Evolutionary conservation across 1,140 invertebrate species (phyloP).

Genomic region (Chelonus insularis): DNA sequence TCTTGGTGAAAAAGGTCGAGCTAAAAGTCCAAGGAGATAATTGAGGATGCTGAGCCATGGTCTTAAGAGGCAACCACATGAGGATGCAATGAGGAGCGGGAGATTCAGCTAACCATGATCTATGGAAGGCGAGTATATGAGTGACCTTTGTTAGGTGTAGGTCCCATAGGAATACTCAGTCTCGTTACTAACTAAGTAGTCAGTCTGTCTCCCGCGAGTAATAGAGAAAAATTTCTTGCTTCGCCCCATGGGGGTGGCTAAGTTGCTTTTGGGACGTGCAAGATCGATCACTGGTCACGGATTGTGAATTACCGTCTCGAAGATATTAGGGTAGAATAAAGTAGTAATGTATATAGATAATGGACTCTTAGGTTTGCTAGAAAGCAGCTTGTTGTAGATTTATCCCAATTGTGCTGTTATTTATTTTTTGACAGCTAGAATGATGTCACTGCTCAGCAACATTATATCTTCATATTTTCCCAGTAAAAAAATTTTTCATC

Average conservation of each 20-base stretch:
- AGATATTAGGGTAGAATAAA: neutral
- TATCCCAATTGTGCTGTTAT: no score
- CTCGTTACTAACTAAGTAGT: constrained; percentile 27
- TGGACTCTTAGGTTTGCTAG: no score
- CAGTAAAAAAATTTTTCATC: no score
- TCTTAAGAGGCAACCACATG: constrained; percentile 39
- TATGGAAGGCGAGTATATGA: constrained; percentile 48
- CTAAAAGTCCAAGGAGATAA: constrained; percentile 40
- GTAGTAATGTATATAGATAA: no score
- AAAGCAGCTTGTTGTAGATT: no score
- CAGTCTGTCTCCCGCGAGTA: constrained; percentile 23
- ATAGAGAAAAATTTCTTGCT: constrained; percentile 42
- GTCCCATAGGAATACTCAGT: constrained; percentile 40
- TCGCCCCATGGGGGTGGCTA: neutral
- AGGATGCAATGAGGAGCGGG: constrained; percentile 17
- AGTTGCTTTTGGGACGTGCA: constrained; percentile 4
- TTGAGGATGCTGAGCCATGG: constrained; percentile 46
- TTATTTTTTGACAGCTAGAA: no score
- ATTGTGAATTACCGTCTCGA: constrained; percentile 7
- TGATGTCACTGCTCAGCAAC: no score
- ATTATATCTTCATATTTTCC: no score
- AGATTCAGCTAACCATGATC: constrained; percentile 47
- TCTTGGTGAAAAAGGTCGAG: constrained; percentile 21
- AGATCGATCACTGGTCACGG: constrained; percentile 9
- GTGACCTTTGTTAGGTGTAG: constrained; percentile 45